phyloP scores from a whole-genome alignment of 1,140 invertebrate genomes.

The Bradysia coprophila region DNA sequence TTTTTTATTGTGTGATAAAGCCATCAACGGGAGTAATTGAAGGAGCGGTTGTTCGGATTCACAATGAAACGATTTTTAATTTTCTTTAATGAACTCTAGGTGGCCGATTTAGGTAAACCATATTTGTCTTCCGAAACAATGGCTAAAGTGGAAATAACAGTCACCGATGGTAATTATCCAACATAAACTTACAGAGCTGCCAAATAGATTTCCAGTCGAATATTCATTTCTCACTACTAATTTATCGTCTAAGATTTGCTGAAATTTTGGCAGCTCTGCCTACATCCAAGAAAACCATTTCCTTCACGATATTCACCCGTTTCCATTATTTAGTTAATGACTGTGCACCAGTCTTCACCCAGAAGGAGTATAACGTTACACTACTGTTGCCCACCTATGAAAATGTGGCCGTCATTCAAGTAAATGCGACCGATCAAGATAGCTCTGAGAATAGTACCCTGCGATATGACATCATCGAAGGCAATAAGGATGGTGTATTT shows the following conservation, averaged over 20 bases:
- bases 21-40: too few relatives aligned
- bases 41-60: neutral
- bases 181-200: too few relatives aligned
- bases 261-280: too few relatives aligned
- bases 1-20: too few relatives aligned
- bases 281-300: too few relatives aligned
- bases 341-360: constrained; percentile 56
- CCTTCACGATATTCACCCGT: too few relatives aligned
- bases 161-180: too few relatives aligned
- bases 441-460: constrained; percentile 35
- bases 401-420: constrained; percentile 43
- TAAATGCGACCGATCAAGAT: constrained; percentile 59
- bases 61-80: neutral
- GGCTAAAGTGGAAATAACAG: constrained; percentile 51
- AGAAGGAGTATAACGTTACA: constrained; percentile 51
- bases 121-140: constrained; percentile 52
- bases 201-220: too few relatives aligned
- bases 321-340: too few relatives aligned
- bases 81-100: too few relatives aligned
- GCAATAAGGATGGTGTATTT: constrained; percentile 63
- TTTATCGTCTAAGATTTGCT: too few relatives aligned
- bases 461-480: constrained; percentile 64
- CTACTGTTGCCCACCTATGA: constrained; percentile 63
- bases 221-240: too few relatives aligned
- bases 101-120: constrained; percentile 71